Evolutionary conservation across 2,888 invertebrate genomes (phyloP), one percentile per base, ranked within the genome.

Genomic region (Lasioglossum marginatum): DNA sequence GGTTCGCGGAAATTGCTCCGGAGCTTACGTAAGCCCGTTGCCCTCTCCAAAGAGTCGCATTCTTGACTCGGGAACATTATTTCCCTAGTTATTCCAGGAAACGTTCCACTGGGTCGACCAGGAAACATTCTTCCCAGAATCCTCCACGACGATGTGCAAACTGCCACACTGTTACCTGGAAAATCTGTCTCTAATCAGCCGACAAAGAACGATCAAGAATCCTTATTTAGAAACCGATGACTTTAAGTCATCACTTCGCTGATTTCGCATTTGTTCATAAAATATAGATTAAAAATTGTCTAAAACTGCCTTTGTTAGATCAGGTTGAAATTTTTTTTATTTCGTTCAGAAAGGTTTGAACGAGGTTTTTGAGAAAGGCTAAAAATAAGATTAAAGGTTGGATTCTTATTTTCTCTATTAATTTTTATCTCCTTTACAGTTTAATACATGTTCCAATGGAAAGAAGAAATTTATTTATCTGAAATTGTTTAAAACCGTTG

Each of bases 1-100:
- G 14, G 14, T n/a, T 5, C 63, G 71, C 31, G 40, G 75, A 75
- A 85, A 83, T 76, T 76, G 72, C 60, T 31, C 1, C 8, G 8
- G n/a, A 57, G 72, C 34, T 85, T 79, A 45, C 83, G 79, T 76
- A 79, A 83, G 34, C 72, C 45, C 31, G 40, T 40, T 5, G 52
- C 74, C 10, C 23, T 10, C 6, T 31, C 60, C 37, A 37, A 37
- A 68, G 37, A 68, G 10, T 34, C 37, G 34, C 23, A 68, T 68
- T 68, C 68, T 34, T 34, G 10, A 23, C 68, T 66, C 1, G 3
- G 27, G 8, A 34, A 37, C 37, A 40, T 68, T 68, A 37, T 68
- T 68, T 37, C 68, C 23, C 10, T 4, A 23, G n/a, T 68, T 34
- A 66, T 66, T 34, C 31, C 12, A 16, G 10, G 34, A 16, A 31